Evolutionary conservation across 2,888 invertebrate genomes (phyloP).

Genomic region (Melieria omissa): DNA sequence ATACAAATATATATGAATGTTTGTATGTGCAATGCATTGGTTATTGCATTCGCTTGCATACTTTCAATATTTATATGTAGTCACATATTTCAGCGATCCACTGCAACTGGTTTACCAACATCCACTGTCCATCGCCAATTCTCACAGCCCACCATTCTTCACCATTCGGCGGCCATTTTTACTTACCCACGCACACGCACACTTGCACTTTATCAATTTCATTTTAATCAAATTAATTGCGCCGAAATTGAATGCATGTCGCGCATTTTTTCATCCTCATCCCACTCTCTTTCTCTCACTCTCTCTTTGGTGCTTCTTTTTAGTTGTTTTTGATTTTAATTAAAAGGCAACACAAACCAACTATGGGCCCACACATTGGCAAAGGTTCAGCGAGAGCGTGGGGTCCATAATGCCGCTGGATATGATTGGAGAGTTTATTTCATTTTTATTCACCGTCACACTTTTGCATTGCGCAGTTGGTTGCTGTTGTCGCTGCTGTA

Average conservation of each 20-base stretch:
- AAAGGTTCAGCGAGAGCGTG: too few relatives aligned
- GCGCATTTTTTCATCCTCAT: slow-evolving; percentile 33
- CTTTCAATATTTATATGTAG: too few relatives aligned
- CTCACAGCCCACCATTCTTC: not conserved
- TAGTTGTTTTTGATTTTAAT: not conserved
- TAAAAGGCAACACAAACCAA: too few relatives aligned
- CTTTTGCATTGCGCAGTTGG: not conserved
- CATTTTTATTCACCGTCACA: too few relatives aligned
- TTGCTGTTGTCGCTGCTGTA: not conserved
- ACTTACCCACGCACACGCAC: not conserved
- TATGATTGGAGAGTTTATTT: slow-evolving; percentile 12
- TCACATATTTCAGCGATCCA: too few relatives aligned
- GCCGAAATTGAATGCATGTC: slow-evolving; percentile 44
- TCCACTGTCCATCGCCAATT: too few relatives aligned
- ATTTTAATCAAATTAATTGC: slow-evolving; percentile 50
- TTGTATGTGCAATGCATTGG: too few relatives aligned
- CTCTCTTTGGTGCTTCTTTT: not conserved
- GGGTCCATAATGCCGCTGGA: not conserved
- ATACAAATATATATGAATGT: too few relatives aligned
- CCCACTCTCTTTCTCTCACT: not conserved
- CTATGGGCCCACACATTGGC: too few relatives aligned
- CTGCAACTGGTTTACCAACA: too few relatives aligned
- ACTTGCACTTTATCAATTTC: slow-evolving; percentile 43
- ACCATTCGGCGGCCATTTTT: slow-evolving; percentile 5
- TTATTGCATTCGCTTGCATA: too few relatives aligned